Base-by-base conservation (phyloP, 2,113 vertebrate genomes). In the Epinephelus lanceolatus region DNA sequence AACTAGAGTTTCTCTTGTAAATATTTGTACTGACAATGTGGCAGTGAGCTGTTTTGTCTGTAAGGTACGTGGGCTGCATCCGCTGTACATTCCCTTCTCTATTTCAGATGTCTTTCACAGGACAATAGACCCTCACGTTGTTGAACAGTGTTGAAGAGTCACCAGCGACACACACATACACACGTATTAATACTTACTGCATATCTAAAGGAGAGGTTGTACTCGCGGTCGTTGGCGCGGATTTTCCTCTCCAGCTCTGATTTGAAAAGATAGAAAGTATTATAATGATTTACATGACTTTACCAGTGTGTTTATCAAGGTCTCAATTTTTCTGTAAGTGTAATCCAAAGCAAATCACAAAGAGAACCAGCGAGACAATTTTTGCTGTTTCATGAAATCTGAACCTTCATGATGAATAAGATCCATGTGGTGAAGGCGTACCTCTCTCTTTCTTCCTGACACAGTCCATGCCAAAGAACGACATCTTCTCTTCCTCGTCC, bases 201-300 rank as follows among this genome's bases (percentile, higher is more conserved):
- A 91, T 99, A 99, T 86, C 93, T 95, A 70, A 97, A 98, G 79
- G 94, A 91, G 47, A 94, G 89, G 87, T 97, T 99, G 91, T 96
- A 96, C 71, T 96, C 93, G 56, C 96, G 94, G 91, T 98, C 96
- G 52, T 99, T 99, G 37, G 97, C 97, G 66, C 95, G 93, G 52
- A 99, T 95, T 60, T 92, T 93, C 83, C 98, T 96, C 87, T 97
- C 95, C 86, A 96, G 91, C 93, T 97, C 97, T 99, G 89, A 42
- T 12, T 23, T 19, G 0, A 62, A 77, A 81, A 55, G 13, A 84
- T 15, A 27, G 10, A 37, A n/a, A 69, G 51, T 2, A 72, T 13
- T 5, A 42, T 42, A 8, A 42, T 42, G 10, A 42, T 42, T 42
- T 42, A 37, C 33, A 37, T 37, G 33, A 7, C 33, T 37, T 1